Conservation (phyloP, 2,113 vertebrate species). For the Epinephelus cyanopodus region DNA sequence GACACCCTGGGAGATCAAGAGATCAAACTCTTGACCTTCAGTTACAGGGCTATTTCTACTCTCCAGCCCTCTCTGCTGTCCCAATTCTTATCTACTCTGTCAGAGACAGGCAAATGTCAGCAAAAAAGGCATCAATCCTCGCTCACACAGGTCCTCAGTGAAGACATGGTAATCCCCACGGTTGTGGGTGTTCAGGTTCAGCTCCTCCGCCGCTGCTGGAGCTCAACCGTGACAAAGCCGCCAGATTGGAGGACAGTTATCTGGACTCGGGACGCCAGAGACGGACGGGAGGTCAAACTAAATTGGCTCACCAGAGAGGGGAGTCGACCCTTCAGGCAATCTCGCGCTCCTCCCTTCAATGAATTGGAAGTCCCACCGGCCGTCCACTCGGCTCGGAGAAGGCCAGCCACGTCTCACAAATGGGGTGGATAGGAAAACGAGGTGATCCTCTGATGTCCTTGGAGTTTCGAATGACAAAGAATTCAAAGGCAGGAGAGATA, state of each 20-base stretch:
- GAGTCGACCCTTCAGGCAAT: constrained; percentile 63
- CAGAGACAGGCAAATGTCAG: constrained; percentile 37
- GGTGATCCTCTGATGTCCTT: constrained; percentile 66
- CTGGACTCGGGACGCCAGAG: constrained; percentile 64
- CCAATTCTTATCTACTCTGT: constrained; percentile 54
- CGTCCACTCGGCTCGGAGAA: constrained; percentile 30
- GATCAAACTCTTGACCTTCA: constrained; percentile 40
- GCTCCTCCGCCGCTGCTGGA: constrained; percentile 45
- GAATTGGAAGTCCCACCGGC: constrained; percentile 63
- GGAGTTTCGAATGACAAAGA: constrained; percentile 55
- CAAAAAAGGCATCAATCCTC: constrained; percentile 37
- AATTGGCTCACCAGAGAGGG: constrained; percentile 77
- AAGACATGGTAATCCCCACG: constrained; percentile 61
- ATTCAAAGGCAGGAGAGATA: constrained; percentile 33
- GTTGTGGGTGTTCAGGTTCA: constrained; percentile 73
- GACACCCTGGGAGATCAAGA: constrained; percentile 2
- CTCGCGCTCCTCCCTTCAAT: constrained; percentile 62
- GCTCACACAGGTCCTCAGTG: constrained; percentile 24
- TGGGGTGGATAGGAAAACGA: constrained; percentile 57
- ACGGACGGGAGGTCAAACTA: constrained; percentile 65
- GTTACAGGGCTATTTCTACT: constrained; percentile 1
- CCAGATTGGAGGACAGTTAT: constrained; percentile 75
- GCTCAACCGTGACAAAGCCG: constrained; percentile 77
- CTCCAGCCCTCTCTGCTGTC: not conserved
- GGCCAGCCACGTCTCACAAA: constrained; percentile 50